Conservation (phyloP, 23 tunicate species). For the Trididemnum nubilum region DNA sequence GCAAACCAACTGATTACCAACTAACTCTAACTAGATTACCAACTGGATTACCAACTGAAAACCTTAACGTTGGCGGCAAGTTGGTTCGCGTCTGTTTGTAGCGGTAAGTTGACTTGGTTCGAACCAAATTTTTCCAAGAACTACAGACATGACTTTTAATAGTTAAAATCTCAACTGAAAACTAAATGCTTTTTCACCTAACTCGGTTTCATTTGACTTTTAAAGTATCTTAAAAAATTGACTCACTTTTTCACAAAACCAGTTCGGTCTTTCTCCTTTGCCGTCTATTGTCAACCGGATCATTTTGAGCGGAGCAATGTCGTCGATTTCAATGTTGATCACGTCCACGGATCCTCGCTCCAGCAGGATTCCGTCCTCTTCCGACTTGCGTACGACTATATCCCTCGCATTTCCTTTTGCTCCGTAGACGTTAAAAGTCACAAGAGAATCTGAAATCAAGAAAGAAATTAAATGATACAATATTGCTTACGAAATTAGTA, state of each 20-base stretch:
- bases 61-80: too few relatives aligned
- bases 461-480: background rate
- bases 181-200: too few relatives aligned
- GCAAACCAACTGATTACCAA: too few relatives aligned
- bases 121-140: too few relatives aligned
- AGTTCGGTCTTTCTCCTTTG: constrained; percentile 75
- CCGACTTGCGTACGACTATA: constrained; percentile 67
- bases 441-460: constrained; percentile 78
- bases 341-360: constrained; percentile 91
- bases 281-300: constrained; percentile 70
- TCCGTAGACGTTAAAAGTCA: constrained; percentile 78
- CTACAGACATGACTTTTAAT: too few relatives aligned
- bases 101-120: too few relatives aligned
- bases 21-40: too few relatives aligned
- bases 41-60: too few relatives aligned
- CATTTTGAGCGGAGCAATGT: constrained; percentile 86
- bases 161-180: too few relatives aligned
- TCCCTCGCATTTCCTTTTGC: constrained; percentile 66
- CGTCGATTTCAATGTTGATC: constrained; percentile 66
- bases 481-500: background rate
- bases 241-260: constrained; percentile 92
- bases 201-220: too few relatives aligned
- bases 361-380: constrained; percentile 83
- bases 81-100: too few relatives aligned
- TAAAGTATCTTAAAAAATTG: too few relatives aligned